These are phyloP conservation scores for Bothrops jararaca DNA, from an alignment of 2,113 vertebrate species.

Conservation along the genomic window DNA sequence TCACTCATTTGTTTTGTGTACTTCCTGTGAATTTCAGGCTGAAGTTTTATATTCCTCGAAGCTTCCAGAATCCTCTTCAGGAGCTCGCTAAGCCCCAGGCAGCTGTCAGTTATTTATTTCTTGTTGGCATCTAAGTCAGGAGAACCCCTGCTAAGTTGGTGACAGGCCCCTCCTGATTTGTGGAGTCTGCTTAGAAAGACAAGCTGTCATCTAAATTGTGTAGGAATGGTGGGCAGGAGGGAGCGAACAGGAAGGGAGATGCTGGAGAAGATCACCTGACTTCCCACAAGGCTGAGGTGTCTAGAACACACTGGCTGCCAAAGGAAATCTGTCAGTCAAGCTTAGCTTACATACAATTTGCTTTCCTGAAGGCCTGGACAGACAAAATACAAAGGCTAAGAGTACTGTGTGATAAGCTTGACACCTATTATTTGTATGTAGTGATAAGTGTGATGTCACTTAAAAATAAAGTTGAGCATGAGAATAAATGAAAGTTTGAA, in stretches of 20 bases:
- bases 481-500: constrained; percentile 6
- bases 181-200: not conserved
- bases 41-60: constrained; percentile 28
- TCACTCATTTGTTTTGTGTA: constrained; percentile 33
- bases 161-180: constrained; percentile 31
- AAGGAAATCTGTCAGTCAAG: constrained; percentile 33
- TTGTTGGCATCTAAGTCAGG: constrained; percentile 19
- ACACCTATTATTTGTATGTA: not conserved
- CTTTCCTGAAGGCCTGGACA: constrained; percentile 27
- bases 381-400: not conserved
- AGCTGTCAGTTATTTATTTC: constrained; percentile 29
- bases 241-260: not conserved
- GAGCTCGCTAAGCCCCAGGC: constrained; percentile 6
- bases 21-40: not conserved
- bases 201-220: constrained; percentile 46
- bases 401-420: not conserved
- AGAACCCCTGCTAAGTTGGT: constrained; percentile 18
- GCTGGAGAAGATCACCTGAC: constrained; percentile 32
- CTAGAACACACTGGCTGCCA: not conserved
- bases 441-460: not conserved
- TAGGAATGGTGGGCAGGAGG: not conserved
- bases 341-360: constrained; percentile 13
- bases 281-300: constrained; percentile 28
- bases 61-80: constrained; percentile 22
- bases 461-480: not conserved